Evolutionary conservation across 1,140 invertebrate genomes (phyloP).

Genomic region (Camponotus vicinus): DNA sequence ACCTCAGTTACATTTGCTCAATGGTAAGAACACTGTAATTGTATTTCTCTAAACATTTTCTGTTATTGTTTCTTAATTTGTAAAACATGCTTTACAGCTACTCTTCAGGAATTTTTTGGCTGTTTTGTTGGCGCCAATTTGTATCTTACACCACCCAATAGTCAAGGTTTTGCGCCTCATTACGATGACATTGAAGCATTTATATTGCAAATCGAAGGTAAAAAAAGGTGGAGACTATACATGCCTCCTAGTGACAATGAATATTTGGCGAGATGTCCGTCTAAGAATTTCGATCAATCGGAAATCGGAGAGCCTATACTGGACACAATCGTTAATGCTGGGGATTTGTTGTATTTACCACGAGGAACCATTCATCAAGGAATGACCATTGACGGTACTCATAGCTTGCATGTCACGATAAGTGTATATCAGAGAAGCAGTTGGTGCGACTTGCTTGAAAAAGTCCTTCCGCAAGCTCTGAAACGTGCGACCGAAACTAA

Average conservation of each 20-base stretch:
- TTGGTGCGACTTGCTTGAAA: conserved; percentile 95
- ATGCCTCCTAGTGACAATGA: conserved; percentile 89
- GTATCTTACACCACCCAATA: conserved; percentile 97
- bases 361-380: conserved; percentile 98
- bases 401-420: conserved; percentile 97
- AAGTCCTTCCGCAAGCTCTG: conserved; percentile 92
- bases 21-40: conserved; percentile 80
- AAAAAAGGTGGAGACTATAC: conserved; percentile 97
- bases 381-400: conserved; percentile 89
- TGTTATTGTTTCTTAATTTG: conserved; percentile 27
- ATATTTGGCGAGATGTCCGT: conserved; percentile 92
- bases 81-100: conserved; percentile 82
- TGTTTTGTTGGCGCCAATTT: conserved; percentile 97
- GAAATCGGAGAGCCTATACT: conserved; percentile 94
- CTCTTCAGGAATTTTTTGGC: conserved; percentile 97
- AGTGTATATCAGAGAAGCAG: conserved; percentile 96
- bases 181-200: conserved; percentile 99
- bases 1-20: conserved; percentile 87
- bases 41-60: conserved; percentile 13
- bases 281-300: conserved; percentile 92
- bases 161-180: conserved; percentile 99
- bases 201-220: conserved; percentile 97
- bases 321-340: conserved; percentile 93
- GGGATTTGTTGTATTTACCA: conserved; percentile 97
- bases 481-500: conserved; percentile 90